Base-by-base conservation (phyloP, 2,888 invertebrate genomes). In the Sacculina carcini region DNA sequence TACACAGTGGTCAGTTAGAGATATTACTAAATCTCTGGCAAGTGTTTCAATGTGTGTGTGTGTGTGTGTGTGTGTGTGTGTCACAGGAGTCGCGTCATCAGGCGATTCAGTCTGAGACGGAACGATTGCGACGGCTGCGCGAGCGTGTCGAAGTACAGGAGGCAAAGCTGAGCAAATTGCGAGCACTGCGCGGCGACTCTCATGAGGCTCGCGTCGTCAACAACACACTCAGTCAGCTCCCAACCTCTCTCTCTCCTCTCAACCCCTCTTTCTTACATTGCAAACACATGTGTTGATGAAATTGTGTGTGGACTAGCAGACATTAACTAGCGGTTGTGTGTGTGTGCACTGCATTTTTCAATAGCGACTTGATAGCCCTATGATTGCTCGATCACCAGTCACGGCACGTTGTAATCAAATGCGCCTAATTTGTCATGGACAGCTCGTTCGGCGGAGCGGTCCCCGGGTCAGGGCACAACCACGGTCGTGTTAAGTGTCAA, bases 121-220 rank as follows among this genome's bases (percentile, higher is more conserved):
- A 57, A 46, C 50, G 55, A 28, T 54, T 56, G 48, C 52, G 56
- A 26, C 51, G 53, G 36, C 55, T 55, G 48, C 46, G 54, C 36
- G 54, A 56, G 47, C 46, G 56, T 12, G 85, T 92, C 60, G 87
- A 90, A 67, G 82, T 85, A 57, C 90, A 92, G 68, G 92, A 92
- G 70, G 75, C 85, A 65, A 90, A 92, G 69, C 72, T 92, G 65
- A 75, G 87, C 60, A 79, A 87, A 66, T 72, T 94, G 65, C 73
- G 89, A 62, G 85, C 89, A 59, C 74, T 92, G 62, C 74, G 89
- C 59, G 90, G 89, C 55, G 90, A 92, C 72, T 84, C 87, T 61
- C 87, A 89, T 67, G 77, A 86, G 62, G 84, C 84, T 68, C 83
- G 86, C 16, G 80, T 82, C 67, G 83, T 79, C 67, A 85, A 86